Percentiles rank a stretch among this genome's conserved stretches.
Evolutionary conservation across 2,113 vertebrate genomes (phyloP).

Genomic region (Lontra canadensis): DNA sequence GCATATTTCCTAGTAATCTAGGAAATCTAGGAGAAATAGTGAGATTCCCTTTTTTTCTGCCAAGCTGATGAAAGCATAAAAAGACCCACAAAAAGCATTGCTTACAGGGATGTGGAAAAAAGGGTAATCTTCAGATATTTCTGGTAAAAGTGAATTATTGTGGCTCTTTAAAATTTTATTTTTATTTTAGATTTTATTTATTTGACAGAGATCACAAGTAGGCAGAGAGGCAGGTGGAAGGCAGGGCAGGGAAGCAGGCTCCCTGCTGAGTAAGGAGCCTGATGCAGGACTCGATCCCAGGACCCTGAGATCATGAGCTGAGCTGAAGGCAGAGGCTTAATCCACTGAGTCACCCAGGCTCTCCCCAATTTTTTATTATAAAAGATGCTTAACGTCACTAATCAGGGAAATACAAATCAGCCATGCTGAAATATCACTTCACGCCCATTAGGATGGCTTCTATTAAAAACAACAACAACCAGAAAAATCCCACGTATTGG

Average conservation of each 20-base stretch:
- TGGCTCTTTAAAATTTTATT: neutral
- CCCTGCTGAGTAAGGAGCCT: too few species aligned
- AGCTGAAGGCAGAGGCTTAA: too few species aligned
- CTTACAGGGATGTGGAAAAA: neutral
- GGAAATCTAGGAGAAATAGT: neutral
- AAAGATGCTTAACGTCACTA: neutral
- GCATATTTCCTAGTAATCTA: neutral
- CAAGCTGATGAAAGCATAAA: neutral
- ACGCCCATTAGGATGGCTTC: too few species aligned
- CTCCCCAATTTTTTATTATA: neutral
- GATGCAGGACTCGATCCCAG: too few species aligned
- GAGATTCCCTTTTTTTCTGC: neutral
- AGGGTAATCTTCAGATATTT: neutral
- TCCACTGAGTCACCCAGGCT: too few species aligned
- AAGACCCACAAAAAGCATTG: neutral
- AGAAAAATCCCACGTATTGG: neutral
- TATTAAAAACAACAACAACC: neutral
- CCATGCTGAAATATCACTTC: too few species aligned
- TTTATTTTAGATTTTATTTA: too few species aligned
- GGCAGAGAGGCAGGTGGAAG: too few species aligned
- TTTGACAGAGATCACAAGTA: too few species aligned
- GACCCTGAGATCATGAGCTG: too few species aligned
- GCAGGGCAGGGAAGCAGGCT: too few species aligned
- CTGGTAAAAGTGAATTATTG: neutral
- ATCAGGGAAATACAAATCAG: neutral